Evolutionary conservation across 2,888 invertebrate genomes (phyloP).

Genomic region (Meandrusa payeni): DNA sequence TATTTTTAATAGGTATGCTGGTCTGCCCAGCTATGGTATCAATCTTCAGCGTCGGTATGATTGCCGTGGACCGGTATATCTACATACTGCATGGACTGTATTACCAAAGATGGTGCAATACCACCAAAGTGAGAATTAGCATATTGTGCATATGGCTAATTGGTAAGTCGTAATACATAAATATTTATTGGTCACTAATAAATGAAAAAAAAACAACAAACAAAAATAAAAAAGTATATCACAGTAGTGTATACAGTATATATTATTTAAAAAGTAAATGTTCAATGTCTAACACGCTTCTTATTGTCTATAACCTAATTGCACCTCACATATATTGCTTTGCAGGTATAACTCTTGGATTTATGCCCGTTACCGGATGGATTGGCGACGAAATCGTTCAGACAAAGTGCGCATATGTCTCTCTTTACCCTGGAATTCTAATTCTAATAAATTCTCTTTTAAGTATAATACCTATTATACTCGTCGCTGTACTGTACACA

Average conservation of each 20-base stretch:
- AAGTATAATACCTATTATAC: constrained; percentile 73
- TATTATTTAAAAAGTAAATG: constrained; percentile 3
- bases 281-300: constrained; percentile 20
- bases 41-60: constrained; percentile 82
- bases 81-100: constrained; percentile 84
- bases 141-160: constrained; percentile 80
- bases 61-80: constrained; percentile 83
- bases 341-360: constrained; percentile 80
- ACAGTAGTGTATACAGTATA: too few species aligned
- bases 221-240: too few species aligned
- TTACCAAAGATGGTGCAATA: constrained; percentile 82
- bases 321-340: constrained; percentile 22
- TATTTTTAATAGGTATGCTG: constrained; percentile 72
- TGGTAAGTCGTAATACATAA: too few species aligned
- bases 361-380: constrained; percentile 82
- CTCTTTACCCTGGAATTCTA: constrained; percentile 76
- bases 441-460: constrained; percentile 77
- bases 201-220: too few species aligned
- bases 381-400: constrained; percentile 50
- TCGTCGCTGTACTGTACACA: constrained; percentile 75
- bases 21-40: constrained; percentile 84
- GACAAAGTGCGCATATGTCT: constrained; percentile 78
- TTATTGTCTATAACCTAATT: constrained; percentile 27
- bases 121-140: constrained; percentile 77
- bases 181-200: too few species aligned